These are phyloP conservation scores for Aspidoscelis tigris DNA, from an alignment of 2,113 vertebrate genomes.

Conservation along the genomic window DNA sequence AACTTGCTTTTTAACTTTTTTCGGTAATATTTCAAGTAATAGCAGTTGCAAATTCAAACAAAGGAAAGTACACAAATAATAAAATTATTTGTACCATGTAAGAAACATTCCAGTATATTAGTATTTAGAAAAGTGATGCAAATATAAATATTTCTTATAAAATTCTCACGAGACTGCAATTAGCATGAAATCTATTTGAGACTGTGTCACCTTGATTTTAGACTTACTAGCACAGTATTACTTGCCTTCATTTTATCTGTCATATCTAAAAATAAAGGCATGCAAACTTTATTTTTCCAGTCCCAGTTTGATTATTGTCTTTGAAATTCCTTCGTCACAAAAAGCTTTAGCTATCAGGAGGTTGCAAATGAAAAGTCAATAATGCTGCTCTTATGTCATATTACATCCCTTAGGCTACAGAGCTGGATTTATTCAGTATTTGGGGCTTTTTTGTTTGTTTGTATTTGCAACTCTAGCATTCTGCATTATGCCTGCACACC, in stretches of 20 bases:
- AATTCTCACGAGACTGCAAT: conserved; percentile 63
- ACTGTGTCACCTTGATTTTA: conserved; percentile 60
- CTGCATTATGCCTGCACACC: conserved; percentile 49
- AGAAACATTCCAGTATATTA: conserved; percentile 65
- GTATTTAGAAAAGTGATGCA: conserved; percentile 74
- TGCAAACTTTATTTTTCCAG: conserved; percentile 67
- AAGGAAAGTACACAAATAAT: conserved; percentile 84
- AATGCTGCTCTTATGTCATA: conserved; percentile 37
- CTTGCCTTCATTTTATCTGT: conserved; percentile 66
- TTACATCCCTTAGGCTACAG: conserved; percentile 56
- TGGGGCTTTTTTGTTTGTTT: neutral
- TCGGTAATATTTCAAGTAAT: conserved; percentile 77
- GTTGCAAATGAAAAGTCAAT: conserved; percentile 60
- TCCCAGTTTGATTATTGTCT: conserved; percentile 68
- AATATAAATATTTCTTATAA: conserved; percentile 69
- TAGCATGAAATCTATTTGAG: conserved; percentile 67
- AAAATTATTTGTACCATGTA: conserved; percentile 78
- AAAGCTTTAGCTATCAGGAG: conserved; percentile 64
- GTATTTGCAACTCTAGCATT: conserved; percentile 37
- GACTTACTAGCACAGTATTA: conserved; percentile 33
- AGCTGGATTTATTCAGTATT: conserved; percentile 29
- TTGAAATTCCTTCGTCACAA: conserved; percentile 60
- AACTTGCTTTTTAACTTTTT: conserved; percentile 80
- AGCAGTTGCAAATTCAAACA: conserved; percentile 85
- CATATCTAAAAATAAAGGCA: conserved; percentile 68